A percentile compares a stretch with the other conserved stretches of the same genome.
phyloP scores from a whole-genome alignment of 2,888 invertebrate species.

The Drosophila multiciliata region DNA sequence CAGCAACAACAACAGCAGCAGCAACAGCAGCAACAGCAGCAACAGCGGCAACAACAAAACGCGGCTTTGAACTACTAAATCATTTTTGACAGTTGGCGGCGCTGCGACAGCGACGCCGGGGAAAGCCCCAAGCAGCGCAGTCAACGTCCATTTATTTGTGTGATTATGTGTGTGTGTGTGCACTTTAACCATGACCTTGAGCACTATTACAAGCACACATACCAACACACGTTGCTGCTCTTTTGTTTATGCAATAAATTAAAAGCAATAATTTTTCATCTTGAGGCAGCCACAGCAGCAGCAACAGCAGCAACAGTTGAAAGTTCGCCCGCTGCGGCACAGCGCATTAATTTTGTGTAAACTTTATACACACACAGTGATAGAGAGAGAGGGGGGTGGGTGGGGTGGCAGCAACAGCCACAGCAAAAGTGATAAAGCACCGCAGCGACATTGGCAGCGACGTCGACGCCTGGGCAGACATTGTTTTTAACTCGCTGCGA shows the following conservation, averaged over 20 bases:
- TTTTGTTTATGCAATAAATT: slow-evolving; percentile 83
- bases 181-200: slow-evolving; percentile 80
- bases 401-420: slow-evolving; percentile 3
- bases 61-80: slow-evolving; percentile 82
- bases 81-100: slow-evolving; percentile 81
- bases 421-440: slow-evolving; percentile 77
- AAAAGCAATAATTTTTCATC: slow-evolving; percentile 84
- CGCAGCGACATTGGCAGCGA: slow-evolving; percentile 71
- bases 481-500: slow-evolving; percentile 77
- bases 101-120: slow-evolving; percentile 68
- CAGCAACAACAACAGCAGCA: slow-evolving; percentile 22
- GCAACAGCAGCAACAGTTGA: slow-evolving; percentile 75
- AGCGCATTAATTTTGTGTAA: slow-evolving; percentile 80
- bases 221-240: slow-evolving; percentile 38
- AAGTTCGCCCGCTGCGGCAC: slow-evolving; percentile 80
- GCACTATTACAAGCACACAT: slow-evolving; percentile 54
- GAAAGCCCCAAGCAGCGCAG: slow-evolving; percentile 77
- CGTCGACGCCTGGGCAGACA: slow-evolving; percentile 60
- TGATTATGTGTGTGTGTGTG: slow-evolving; percentile 38
- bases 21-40: slow-evolving; percentile 14
- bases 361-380: slow-evolving; percentile 56
- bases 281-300: slow-evolving; percentile 74
- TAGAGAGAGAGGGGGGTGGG: neutral
- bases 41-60: slow-evolving; percentile 63
- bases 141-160: slow-evolving; percentile 39